These are phyloP conservation scores for Sebastes variabilis DNA, from an alignment of 2,797 vertebrate species.

Conservation along the genomic window DNA sequence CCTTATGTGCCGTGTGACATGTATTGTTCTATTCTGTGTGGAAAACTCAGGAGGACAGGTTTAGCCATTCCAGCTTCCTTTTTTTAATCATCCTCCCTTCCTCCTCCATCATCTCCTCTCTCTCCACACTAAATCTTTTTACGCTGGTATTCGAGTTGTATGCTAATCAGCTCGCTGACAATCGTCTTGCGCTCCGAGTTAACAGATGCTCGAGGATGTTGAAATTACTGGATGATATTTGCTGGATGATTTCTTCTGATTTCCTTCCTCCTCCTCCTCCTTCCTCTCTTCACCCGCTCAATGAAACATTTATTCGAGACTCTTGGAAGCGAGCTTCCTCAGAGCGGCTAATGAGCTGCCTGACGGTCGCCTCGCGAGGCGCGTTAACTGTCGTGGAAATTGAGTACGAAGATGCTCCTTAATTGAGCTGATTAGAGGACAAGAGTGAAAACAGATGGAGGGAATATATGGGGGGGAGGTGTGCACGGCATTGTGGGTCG, in stretches of 20 bases:
- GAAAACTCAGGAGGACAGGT: background rate
- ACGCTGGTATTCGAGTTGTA: background rate
- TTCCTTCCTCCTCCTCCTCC: background rate
- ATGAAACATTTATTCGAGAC: conserved; percentile 10
- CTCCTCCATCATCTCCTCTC: background rate
- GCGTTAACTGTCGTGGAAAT: conserved; percentile 45
- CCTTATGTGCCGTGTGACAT: background rate
- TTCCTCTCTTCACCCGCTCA: background rate
- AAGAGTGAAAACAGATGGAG: conserved; percentile 70
- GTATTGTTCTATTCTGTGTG: background rate
- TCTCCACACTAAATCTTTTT: background rate
- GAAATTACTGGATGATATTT: conserved; percentile 27
- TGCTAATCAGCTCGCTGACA: conserved; percentile 5
- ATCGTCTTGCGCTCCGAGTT: background rate
- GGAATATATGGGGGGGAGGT: conserved; percentile 7
- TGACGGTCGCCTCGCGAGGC: conserved; percentile 21
- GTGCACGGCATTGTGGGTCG: conserved; percentile 9
- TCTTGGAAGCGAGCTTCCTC: conserved; percentile 17
- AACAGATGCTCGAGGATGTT: conserved; percentile 17
- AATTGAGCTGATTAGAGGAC: conserved; percentile 75
- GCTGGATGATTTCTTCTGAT: conserved; percentile 30
- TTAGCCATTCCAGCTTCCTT: background rate
- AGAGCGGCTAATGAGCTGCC: conserved; percentile 49
- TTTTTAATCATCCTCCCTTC: background rate
- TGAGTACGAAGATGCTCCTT: conserved; percentile 62